These are phyloP conservation scores for Plebejus anna DNA, from an alignment of 2,888 invertebrate genomes.

Conservation along the genomic window DNA sequence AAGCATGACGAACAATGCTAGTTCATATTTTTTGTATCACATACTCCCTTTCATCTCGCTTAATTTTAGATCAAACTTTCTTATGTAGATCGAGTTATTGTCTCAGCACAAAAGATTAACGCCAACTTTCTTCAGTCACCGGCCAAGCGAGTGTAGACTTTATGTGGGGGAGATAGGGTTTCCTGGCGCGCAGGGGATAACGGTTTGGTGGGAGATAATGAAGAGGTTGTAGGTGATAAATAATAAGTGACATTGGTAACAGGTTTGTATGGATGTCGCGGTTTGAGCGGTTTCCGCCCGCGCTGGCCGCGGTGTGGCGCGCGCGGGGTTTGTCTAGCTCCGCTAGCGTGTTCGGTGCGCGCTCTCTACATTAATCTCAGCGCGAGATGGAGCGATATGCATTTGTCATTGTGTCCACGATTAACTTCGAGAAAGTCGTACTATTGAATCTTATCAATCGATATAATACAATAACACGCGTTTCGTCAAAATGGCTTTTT, in stretches of 20 bases:
- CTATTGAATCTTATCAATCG: conserved; percentile 72
- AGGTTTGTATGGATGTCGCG: conserved; percentile 62
- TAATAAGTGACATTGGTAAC: conserved; percentile 73
- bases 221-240: conserved; percentile 65
- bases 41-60: conserved; percentile 76
- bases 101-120: conserved; percentile 51
- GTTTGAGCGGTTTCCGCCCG: conserved; percentile 59
- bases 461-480: conserved; percentile 51
- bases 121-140: not conserved
- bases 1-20: conserved; percentile 71
- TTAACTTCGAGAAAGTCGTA: conserved; percentile 69
- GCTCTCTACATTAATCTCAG: conserved; percentile 71
- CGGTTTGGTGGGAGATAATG: conserved; percentile 45
- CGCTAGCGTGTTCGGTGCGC: conserved; percentile 56
- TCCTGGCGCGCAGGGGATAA: conserved; percentile 30
- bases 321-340: conserved; percentile 55
- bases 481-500: not conserved
- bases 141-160: conserved; percentile 40
- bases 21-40: conserved; percentile 75
- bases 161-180: conserved; percentile 42
- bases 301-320: conserved; percentile 60
- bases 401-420: conserved; percentile 76
- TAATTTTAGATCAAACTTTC: conserved; percentile 77
- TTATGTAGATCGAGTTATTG: conserved; percentile 75
- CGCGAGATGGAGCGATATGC: conserved; percentile 75